Conservation (phyloP, 1,140 invertebrate genomes). For the Eupristina koningsbergeri region DNA sequence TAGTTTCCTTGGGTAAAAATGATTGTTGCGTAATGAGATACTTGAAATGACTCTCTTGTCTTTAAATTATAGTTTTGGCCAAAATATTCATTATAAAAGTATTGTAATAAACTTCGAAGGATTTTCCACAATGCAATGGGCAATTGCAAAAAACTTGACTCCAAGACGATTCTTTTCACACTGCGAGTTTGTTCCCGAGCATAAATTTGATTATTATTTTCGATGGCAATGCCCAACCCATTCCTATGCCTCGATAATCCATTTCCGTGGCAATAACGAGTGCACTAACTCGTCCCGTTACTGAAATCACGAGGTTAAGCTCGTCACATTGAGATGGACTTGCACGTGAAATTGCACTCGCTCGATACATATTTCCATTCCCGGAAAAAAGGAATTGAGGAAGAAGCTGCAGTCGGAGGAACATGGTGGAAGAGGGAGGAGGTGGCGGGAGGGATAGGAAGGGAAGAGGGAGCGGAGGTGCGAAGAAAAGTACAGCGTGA, state of each 20-base stretch:
- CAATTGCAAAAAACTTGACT: background rate
- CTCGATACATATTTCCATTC: slow-evolving; percentile 21
- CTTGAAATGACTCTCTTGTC: background rate
- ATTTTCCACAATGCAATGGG: background rate
- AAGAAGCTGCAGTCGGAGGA: background rate
- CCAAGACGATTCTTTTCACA: background rate
- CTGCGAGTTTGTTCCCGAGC: background rate
- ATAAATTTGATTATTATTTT: background rate
- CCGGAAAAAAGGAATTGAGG: slow-evolving; percentile 43
- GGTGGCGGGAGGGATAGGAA: slow-evolving; percentile 23
- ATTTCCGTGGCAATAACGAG: slow-evolving; percentile 49
- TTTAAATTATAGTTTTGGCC: background rate
- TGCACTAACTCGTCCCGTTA: slow-evolving; percentile 49
- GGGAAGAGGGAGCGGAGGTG: slow-evolving; percentile 49
- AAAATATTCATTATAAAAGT: slow-evolving; percentile 6
- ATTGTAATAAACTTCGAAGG: background rate
- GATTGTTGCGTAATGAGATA: background rate
- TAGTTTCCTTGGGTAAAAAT: background rate
- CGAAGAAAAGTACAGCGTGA: slow-evolving; percentile 33
- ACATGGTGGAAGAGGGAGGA: background rate
- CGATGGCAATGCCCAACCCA: background rate
- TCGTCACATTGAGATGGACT: background rate
- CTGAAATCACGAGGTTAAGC: slow-evolving; percentile 38
- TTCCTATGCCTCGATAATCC: slow-evolving; percentile 25
- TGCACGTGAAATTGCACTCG: slow-evolving; percentile 13